phyloP scores from a whole-genome alignment of 2,888 invertebrate species.

The Epirrhoe tristata region DNA sequence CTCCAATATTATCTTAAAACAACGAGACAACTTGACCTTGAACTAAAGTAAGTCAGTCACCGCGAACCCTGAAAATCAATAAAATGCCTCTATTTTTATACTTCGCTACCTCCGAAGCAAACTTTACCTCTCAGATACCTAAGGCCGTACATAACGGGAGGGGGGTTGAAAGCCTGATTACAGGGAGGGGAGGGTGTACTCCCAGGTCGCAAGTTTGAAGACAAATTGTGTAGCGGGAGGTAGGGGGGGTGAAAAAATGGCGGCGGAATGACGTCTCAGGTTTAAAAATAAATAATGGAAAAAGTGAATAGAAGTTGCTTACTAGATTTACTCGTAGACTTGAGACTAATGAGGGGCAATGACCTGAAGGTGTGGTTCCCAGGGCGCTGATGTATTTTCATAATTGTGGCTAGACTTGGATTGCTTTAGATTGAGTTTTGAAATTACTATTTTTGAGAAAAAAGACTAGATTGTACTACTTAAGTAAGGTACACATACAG shows the following conservation, averaged over 20 bases:
- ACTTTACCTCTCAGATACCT: conserved; percentile 62
- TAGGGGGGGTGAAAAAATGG: conserved; percentile 68
- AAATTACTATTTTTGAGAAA: neutral
- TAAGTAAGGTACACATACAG: too few relatives aligned
- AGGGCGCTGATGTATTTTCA: conserved; percentile 2
- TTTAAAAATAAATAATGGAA: conserved; percentile 65
- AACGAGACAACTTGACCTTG: conserved; percentile 13
- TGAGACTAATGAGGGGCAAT: conserved; percentile 32
- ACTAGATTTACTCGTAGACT: conserved; percentile 38
- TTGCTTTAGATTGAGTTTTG: neutral
- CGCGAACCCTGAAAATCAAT: conserved; percentile 26
- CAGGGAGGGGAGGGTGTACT: conserved; percentile 41
- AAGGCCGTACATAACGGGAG: conserved; percentile 63
- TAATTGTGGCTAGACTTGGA: conserved; percentile 1
- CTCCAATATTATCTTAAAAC: neutral
- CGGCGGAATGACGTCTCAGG: conserved; percentile 63
- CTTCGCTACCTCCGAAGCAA: conserved; percentile 35
- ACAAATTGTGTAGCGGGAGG: conserved; percentile 67
- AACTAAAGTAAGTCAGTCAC: conserved; percentile 18
- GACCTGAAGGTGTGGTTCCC: conserved; percentile 23
- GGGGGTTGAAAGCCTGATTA: conserved; percentile 53
- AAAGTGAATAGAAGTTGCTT: conserved; percentile 46
- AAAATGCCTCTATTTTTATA: conserved; percentile 30
- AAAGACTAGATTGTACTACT: neutral
- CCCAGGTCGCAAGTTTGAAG: conserved; percentile 74